phyloP scores from a whole-genome alignment of 2,888 invertebrate genomes.

The Willowsia nigromaculata region DNA sequence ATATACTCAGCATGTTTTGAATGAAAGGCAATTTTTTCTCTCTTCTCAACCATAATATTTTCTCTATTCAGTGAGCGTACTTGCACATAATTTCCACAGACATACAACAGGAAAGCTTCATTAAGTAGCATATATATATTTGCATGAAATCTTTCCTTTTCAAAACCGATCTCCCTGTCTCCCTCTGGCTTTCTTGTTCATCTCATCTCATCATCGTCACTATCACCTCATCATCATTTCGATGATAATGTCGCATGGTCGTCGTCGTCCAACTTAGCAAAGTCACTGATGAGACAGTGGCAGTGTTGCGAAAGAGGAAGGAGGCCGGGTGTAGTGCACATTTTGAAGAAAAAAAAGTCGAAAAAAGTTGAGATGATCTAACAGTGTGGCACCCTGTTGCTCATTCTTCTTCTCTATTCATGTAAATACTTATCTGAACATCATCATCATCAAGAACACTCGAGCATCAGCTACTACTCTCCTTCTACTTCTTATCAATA shows the following conservation, averaged over 20 bases:
- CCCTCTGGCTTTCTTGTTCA: background rate
- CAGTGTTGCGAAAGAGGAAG: background rate
- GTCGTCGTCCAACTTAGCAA: background rate
- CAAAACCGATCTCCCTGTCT: background rate
- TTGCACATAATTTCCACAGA: too few relatives aligned
- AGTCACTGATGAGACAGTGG: background rate
- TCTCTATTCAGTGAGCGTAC: too few relatives aligned
- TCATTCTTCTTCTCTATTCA: background rate
- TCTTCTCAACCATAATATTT: too few relatives aligned
- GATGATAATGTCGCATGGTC: background rate
- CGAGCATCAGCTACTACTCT: background rate
- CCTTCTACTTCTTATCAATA: background rate
- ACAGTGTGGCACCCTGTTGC: conserved; percentile 6
- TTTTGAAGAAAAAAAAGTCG: background rate
- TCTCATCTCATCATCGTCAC: conserved; percentile 18
- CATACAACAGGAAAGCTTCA: too few relatives aligned
- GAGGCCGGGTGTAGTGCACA: background rate
- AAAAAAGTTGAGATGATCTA: too few relatives aligned
- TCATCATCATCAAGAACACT: background rate
- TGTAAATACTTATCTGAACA: background rate
- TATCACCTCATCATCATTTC: background rate
- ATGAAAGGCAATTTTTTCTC: too few relatives aligned
- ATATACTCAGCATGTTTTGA: too few relatives aligned
- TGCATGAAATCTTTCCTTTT: background rate
- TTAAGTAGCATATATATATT: too few relatives aligned